These are phyloP conservation scores for Ectemnius lituratus DNA, from an alignment of 2,888 invertebrate species.

Conservation along the genomic window DNA sequence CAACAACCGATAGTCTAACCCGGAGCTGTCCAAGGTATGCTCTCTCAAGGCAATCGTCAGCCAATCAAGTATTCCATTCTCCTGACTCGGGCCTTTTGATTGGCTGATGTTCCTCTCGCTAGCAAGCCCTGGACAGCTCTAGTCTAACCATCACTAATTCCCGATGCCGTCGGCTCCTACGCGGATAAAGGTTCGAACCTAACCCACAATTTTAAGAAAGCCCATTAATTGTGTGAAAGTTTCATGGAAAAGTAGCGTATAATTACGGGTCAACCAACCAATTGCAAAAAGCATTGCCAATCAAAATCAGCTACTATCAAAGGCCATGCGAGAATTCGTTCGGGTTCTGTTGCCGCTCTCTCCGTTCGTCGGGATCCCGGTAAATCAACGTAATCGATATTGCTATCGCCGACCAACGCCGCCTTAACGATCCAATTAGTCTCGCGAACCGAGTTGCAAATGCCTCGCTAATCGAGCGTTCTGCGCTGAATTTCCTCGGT, in stretches of 20 bases:
- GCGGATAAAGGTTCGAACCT: constrained; percentile 24
- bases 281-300: too few species aligned
- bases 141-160: constrained; percentile 29
- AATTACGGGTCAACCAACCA: too few species aligned
- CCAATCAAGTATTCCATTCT: too few species aligned
- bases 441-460: constrained; percentile 15
- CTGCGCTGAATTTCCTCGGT: not conserved
- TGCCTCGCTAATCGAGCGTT: constrained; percentile 35
- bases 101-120: too few species aligned
- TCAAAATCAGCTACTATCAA: too few species aligned
- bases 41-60: too few species aligned
- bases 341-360: constrained; percentile 1
- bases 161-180: constrained; percentile 35
- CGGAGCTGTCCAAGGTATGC: too few species aligned
- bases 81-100: too few species aligned
- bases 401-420: constrained; percentile 32
- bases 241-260: too few species aligned
- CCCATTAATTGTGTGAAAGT: not conserved
- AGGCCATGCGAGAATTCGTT: too few species aligned
- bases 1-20: constrained; percentile 20
- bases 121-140: too few species aligned
- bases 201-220: too few species aligned
- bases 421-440: constrained; percentile 28
- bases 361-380: constrained; percentile 11
- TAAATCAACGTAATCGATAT: constrained; percentile 44